Percentiles rank a stretch among this genome's conserved stretches.
These are phyloP conservation scores for Sycophaga agraensis DNA, from an alignment of 1,140 invertebrate genomes.

Conservation along the genomic window DNA sequence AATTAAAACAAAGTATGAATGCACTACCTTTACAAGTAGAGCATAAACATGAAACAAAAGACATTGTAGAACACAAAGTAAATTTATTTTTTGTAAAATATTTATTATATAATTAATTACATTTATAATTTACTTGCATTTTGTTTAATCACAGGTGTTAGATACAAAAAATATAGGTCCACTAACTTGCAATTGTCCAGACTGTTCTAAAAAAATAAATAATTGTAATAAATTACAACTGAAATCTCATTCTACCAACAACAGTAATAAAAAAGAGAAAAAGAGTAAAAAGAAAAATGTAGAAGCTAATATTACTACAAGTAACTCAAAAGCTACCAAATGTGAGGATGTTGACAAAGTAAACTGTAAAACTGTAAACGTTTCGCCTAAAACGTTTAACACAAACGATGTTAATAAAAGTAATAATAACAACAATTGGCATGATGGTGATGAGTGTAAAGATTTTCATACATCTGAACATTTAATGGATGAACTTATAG, in stretches of 20 bases:
- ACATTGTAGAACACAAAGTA: slow-evolving; percentile 52
- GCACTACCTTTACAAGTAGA: slow-evolving; percentile 34
- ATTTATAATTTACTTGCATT: slow-evolving; percentile 7
- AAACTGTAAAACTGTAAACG: neutral
- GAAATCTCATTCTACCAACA: slow-evolving; percentile 29
- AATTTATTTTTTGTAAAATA: neutral
- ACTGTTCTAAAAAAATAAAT: slow-evolving; percentile 47
- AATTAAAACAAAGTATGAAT: slow-evolving; percentile 30
- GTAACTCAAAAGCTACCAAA: slow-evolving; percentile 5
- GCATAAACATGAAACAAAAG: slow-evolving; percentile 42
- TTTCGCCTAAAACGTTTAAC: neutral
- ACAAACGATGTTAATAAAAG: too few species aligned
- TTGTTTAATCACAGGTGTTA: slow-evolving; percentile 48
- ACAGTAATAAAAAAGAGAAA: slow-evolving; percentile 37
- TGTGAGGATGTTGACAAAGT: slow-evolving; percentile 13
- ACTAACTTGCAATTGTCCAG: slow-evolving; percentile 49
- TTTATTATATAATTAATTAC: neutral
- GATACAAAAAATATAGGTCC: slow-evolving; percentile 53
- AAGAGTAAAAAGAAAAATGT: slow-evolving; percentile 31
- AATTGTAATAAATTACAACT: slow-evolving; percentile 28
- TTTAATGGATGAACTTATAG: slow-evolving; percentile 46
- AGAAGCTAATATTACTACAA: slow-evolving; percentile 22
- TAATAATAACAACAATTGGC: slow-evolving; percentile 24
- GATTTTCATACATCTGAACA: slow-evolving; percentile 34
- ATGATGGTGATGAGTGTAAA: slow-evolving; percentile 33